phyloP scores from a whole-genome alignment of 2,888 invertebrate species.

The Agriotes lineatus region DNA sequence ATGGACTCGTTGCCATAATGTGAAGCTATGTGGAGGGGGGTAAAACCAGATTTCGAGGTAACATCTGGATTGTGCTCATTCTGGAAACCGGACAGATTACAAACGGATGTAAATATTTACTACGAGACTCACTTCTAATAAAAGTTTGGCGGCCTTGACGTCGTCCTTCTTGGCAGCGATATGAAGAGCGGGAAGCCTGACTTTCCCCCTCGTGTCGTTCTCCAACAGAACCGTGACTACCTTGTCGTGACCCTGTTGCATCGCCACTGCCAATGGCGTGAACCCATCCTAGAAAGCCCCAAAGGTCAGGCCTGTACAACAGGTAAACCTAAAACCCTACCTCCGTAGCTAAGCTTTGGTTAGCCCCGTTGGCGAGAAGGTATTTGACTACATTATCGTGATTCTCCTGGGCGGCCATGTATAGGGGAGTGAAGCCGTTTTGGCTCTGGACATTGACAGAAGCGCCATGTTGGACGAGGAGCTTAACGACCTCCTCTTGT shows the following conservation, averaged over 20 bases:
- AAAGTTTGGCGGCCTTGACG: constrained; percentile 95
- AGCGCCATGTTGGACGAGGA: constrained; percentile 93
- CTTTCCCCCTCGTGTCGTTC: constrained; percentile 97
- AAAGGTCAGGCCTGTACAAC: not conserved
- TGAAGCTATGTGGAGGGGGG: constrained; percentile 98
- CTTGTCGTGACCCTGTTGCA: constrained; percentile 99
- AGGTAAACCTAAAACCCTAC: constrained; percentile 65
- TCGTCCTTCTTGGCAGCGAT: constrained; percentile 99
- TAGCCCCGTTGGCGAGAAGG: constrained; percentile 93
- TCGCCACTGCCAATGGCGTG: constrained; percentile 98
- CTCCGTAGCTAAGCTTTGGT: constrained; percentile 98
- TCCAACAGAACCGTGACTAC: constrained; percentile 98
- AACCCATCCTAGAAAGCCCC: constrained; percentile 87
- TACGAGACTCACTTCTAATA: constrained; percentile 80
- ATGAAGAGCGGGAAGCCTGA: constrained; percentile 96
- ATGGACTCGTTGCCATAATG: constrained; percentile 99
- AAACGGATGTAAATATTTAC: too few species aligned
- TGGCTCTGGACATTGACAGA: constrained; percentile 99
- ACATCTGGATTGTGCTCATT: constrained; percentile 99
- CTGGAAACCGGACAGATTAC: too few species aligned
- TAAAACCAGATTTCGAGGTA: constrained; percentile 98
- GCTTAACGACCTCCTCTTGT: constrained; percentile 95
- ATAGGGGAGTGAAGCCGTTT: constrained; percentile 98
- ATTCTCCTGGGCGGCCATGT: constrained; percentile 99
- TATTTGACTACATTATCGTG: constrained; percentile 96